phyloP scores from a whole-genome alignment of 1,140 invertebrate species.

The Akabosia matsudoensis region DNA sequence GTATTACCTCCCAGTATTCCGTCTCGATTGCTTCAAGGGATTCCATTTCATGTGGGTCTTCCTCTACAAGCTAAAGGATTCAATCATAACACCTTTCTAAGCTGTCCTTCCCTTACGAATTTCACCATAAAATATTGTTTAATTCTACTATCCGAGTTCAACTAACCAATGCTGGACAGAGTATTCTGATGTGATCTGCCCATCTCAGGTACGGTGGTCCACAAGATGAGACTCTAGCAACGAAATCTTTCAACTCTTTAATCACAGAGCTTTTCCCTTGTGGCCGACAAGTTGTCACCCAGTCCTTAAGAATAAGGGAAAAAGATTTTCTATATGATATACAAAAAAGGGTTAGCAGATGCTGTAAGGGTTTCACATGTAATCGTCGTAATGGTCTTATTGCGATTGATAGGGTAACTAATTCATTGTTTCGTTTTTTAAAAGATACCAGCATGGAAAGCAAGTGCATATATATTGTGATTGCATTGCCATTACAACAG shows the following conservation, averaged over 20 bases:
- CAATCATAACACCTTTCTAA: too few relatives aligned
- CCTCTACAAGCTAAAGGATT: constrained; percentile 51
- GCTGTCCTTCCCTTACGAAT: too few relatives aligned
- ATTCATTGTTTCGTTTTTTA: too few relatives aligned
- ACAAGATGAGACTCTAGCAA: constrained; percentile 53
- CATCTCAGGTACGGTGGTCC: constrained; percentile 56
- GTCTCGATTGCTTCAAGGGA: constrained; percentile 51
- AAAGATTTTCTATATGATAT: too few relatives aligned
- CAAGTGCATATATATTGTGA: constrained; percentile 7
- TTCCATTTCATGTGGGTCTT: constrained; percentile 50
- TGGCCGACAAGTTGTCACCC: constrained; percentile 50
- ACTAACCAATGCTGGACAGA: constrained; percentile 54
- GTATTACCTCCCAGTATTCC: constrained; percentile 52
- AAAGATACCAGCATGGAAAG: not conserved
- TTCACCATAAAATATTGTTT: too few relatives aligned
- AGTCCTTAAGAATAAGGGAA: constrained; percentile 51
- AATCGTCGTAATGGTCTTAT: too few relatives aligned
- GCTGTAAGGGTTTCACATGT: too few relatives aligned
- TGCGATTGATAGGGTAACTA: too few relatives aligned
- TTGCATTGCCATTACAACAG: not conserved
- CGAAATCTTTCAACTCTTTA: constrained; percentile 55
- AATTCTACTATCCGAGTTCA: not conserved
- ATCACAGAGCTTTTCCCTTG: constrained; percentile 45
- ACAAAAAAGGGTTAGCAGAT: too few relatives aligned
- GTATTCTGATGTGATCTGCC: constrained; percentile 53